Evolutionary conservation across 2,797 vertebrate species (phyloP), one percentile per base, ranked within the genome.

Genomic region (Sebastes kiyomatsui): DNA sequence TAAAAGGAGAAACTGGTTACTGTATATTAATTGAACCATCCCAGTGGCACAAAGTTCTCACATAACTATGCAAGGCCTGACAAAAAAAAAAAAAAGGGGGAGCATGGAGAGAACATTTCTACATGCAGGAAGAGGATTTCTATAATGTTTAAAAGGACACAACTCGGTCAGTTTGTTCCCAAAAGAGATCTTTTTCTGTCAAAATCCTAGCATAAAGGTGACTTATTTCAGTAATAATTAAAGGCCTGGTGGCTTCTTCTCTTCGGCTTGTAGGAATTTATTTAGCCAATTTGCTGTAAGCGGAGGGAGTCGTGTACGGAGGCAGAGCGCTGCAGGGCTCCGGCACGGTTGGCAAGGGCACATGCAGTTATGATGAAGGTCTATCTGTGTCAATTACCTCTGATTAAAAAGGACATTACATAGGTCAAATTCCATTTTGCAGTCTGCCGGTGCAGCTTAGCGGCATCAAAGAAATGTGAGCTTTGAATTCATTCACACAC

Each of bases 11-110:
- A 91, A 89, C 69, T 86, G 80, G 89, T 93, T 92, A 95, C 92
- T 92, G 94, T 93, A 94, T 88, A 85, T 93, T 94, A 94, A 94
- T 91, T 90, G 86, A 93, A 90, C 85, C 83, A 85, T 91, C 84
- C 84, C 83, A 82, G 76, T 77, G 81, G 84, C 77, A 70, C 46
- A 82, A 91, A 91, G 87, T 93, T 91, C 75, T 84, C 66, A 75
- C 68, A 87, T 77, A 88, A 84, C 78, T 75, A 42, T 75, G 76
- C 32, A 62, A 61, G 23, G 55, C n/a, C n/a, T 38, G 11, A 75
- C 25, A 38, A 38, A 2, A 38, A 61, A 49, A 49, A 49, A 49
- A 68, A 49, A 49, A 69, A 49, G 66, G 18, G 25, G n/a, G 67
- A n/a, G 67, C 33, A 56, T 6, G 20, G 11, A 70, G n/a, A 75